Base-by-base conservation (phyloP, 2,888 invertebrate genomes). In the Apomyelois bistriatella region DNA sequence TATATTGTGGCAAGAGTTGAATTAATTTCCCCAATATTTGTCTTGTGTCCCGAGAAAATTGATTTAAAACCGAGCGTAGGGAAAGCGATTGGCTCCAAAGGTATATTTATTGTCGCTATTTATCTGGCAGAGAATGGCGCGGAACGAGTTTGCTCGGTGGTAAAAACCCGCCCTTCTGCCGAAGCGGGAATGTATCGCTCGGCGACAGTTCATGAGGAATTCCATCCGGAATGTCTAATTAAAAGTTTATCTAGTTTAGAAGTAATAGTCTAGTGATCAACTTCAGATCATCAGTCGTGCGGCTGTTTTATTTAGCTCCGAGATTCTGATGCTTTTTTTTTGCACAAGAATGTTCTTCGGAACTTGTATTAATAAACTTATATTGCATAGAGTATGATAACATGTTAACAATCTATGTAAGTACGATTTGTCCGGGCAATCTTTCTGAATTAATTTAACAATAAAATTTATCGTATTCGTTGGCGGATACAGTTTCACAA, bases 151-250 rank as follows among this genome's bases (percentile, higher is more conserved):
- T 78, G 72, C 60, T 62, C 61, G 59, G 53, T 70, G 76, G 80
- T 83, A 89, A 89, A 89, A 89, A 89, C 79, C 77, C 62, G 80
- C 72, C 72, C 78, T 46, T 79, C 57, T 81, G 76, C 78, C 80
- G 77, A 82, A 77, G 74, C 76, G 79, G 82, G 87, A 88, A 86
- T 87, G 86, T 84, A 85, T 85, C 79, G 79, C 74, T 70, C 72
- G 70, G 66, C 77, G 76, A 68, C 68, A 64, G 64, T 70, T 79
- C 79, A 77, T 76, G 76, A 65, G 84, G 85, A 82, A 87, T 87
- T 79, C 72, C 79, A 83, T 77, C 80, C 79, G 88, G 90, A 88
- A 87, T 88, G 82, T 78, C 85, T 84, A 87, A 89, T 89, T 90
- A 89, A 90, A 89, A 89, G 79, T 89, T 90, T 86, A 80, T 87